Conservation (phyloP, 2,888 invertebrate species). For the Lepidocyrtoides sp. region DNA sequence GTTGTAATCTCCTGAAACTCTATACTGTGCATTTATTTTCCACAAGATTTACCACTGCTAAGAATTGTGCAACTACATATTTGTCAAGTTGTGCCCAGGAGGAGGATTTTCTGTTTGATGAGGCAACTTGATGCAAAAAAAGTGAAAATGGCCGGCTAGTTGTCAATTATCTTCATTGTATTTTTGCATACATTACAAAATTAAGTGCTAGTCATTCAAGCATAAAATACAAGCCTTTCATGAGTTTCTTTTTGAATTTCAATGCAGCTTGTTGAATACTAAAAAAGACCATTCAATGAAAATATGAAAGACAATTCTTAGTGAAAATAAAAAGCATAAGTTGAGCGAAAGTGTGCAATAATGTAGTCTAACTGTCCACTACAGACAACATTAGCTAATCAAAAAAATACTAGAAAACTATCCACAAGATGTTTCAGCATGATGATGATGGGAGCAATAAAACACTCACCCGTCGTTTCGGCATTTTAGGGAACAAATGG, state of each 20-base stretch:
- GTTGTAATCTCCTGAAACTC: not conserved
- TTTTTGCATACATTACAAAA: not conserved
- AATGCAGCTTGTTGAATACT: too few species aligned
- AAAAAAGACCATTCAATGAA: too few species aligned
- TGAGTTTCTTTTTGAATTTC: too few species aligned
- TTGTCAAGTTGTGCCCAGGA: not conserved
- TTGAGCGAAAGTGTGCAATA: too few species aligned
- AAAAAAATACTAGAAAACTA: too few species aligned
- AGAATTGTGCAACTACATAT: not conserved
- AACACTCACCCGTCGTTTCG: constrained; percentile 84
- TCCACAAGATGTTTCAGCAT: too few species aligned
- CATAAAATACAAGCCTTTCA: too few species aligned
- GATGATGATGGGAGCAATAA: constrained; percentile 1
- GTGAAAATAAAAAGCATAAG: too few species aligned
- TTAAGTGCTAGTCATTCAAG: not conserved
- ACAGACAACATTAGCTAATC: too few species aligned
- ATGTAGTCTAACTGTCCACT: too few species aligned
- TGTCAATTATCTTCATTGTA: constrained; percentile 44
- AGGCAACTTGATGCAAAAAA: not conserved
- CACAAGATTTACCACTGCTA: not conserved
- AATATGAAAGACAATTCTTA: too few species aligned
- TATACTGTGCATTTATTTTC: constrained; percentile 14
- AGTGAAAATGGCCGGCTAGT: constrained; percentile 1
- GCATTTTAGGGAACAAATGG: constrained; percentile 87
- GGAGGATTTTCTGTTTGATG: not conserved